phyloP scores from a whole-genome alignment of 2,797 vertebrate genomes.

The Meriones psammophilus region DNA sequence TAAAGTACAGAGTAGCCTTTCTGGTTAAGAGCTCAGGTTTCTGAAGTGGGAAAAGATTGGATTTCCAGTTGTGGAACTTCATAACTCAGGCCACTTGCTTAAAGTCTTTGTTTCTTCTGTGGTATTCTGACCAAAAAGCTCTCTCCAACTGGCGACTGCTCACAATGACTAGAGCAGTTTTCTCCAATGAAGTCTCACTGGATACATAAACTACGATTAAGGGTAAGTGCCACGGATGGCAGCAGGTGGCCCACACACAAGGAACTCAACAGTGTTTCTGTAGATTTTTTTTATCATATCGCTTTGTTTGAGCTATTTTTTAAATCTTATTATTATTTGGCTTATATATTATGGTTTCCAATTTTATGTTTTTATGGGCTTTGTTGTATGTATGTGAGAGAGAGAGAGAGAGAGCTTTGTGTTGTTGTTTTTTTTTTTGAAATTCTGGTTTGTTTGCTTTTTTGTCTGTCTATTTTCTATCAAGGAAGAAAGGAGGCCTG shows the following conservation, averaged over 20 bases:
- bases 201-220: background rate
- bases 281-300: background rate
- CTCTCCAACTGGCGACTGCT: background rate
- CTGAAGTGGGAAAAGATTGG: constrained; percentile 1
- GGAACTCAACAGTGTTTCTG: background rate
- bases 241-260: background rate
- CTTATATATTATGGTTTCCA: background rate
- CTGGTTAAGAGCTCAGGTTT: background rate
- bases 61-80: background rate
- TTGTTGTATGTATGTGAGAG: background rate
- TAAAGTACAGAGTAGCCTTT: background rate
- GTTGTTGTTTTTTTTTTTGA: background rate
- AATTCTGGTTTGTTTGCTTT: background rate
- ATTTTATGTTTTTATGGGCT: background rate
- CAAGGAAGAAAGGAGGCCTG: background rate
- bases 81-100: background rate
- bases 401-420: background rate
- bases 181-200: background rate
- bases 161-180: background rate
- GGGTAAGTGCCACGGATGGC: no score
- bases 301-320: background rate
- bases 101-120: background rate
- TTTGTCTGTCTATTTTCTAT: background rate
- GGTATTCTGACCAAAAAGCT: background rate
- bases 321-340: background rate